Evolutionary conservation across 2,888 invertebrate genomes (phyloP).

Genomic region (Euclidia mi): DNA sequence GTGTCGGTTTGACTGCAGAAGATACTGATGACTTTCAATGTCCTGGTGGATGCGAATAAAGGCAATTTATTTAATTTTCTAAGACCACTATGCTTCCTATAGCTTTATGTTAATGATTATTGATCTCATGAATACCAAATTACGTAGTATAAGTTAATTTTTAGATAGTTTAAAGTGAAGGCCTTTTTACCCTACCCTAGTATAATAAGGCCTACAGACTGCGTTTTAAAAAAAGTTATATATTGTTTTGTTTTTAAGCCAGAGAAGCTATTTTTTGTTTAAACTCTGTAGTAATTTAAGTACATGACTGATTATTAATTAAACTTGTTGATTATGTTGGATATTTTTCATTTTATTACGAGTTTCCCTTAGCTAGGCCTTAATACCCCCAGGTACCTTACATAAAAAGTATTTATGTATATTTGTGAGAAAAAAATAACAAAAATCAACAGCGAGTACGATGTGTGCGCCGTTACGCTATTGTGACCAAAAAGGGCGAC

Average conservation of each 20-base stretch:
- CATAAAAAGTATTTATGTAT: too few species aligned
- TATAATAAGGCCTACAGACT: slow-evolving; percentile 31
- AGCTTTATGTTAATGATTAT: slow-evolving; percentile 15
- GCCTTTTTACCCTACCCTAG: slow-evolving; percentile 29
- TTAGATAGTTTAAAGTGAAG: slow-evolving; percentile 23
- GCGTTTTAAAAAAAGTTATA: slow-evolving; percentile 22
- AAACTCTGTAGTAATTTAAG: slow-evolving; percentile 18
- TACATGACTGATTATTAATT: slow-evolving; percentile 24
- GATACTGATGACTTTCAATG: slow-evolving; percentile 24
- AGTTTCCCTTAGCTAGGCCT: too few species aligned
- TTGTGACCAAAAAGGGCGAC: too few species aligned
- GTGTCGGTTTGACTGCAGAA: slow-evolving; percentile 20
- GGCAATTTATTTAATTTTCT: slow-evolving; percentile 18
- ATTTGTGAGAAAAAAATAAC: too few species aligned
- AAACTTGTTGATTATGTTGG: slow-evolving; percentile 26
- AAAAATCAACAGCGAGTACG: too few species aligned
- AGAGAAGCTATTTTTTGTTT: slow-evolving; percentile 22
- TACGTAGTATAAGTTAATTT: slow-evolving; percentile 16
- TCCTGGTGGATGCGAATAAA: slow-evolving; percentile 17
- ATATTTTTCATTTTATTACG: too few species aligned
- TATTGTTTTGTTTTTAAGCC: slow-evolving; percentile 21
- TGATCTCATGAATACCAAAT: slow-evolving; percentile 25
- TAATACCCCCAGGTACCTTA: too few species aligned
- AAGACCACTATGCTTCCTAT: slow-evolving; percentile 6
- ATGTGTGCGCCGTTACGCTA: too few species aligned